These are phyloP conservation scores for Eidolon helvum DNA, from an alignment of 2,113 vertebrate genomes.

Conservation along the genomic window DNA sequence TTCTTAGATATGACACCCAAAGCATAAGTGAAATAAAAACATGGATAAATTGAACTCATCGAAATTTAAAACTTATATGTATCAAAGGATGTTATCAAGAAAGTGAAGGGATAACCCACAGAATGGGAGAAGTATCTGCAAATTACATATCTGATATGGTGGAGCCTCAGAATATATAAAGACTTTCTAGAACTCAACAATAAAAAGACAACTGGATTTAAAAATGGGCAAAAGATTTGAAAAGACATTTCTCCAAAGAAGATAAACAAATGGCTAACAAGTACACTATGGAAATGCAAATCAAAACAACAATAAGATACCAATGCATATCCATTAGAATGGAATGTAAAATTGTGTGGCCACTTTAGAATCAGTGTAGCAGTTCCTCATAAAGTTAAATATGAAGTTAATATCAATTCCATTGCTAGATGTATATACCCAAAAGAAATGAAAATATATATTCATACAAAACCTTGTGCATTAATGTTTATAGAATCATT, in stretches of 20 bases:
- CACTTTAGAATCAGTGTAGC: neutral
- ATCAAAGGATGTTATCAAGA: neutral
- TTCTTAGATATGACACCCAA: neutral
- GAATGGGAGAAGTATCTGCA: neutral
- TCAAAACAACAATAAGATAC: neutral
- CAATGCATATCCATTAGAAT: neutral
- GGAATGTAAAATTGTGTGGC: neutral
- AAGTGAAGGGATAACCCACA: neutral
- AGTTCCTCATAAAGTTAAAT: neutral
- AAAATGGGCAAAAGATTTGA: neutral
- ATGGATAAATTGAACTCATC: neutral
- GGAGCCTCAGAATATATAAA: neutral
- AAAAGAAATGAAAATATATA: constrained; percentile 14
- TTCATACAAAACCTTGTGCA: neutral
- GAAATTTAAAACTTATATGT: neutral
- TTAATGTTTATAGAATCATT: neutral
- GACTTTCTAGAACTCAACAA: neutral
- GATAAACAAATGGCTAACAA: neutral
- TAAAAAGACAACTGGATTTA: neutral
- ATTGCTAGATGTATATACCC: neutral
- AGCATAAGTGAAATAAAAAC: neutral
- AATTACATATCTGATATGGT: neutral
- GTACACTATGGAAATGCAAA: neutral
- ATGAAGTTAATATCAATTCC: neutral
- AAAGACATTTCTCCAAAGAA: neutral